phyloP scores from a whole-genome alignment of 2,113 vertebrate genomes.

The Hemiscyllium ocellatum region DNA sequence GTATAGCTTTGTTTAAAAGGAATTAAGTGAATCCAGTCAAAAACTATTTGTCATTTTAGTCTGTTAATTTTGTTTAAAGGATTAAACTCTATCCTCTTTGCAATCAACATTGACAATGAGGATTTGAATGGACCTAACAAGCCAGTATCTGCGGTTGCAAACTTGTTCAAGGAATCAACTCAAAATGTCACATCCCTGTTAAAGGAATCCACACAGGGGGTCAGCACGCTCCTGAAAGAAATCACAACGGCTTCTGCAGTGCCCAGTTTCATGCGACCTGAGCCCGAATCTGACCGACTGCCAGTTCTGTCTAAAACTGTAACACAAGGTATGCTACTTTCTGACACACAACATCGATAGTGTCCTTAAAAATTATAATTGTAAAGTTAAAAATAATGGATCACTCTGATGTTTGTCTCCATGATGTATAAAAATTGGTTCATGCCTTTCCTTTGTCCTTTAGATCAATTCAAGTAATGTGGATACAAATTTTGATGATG shows the following conservation, averaged over 20 bases:
- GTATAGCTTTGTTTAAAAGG: neutral
- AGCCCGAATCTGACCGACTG: constrained; percentile 74
- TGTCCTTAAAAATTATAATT: neutral
- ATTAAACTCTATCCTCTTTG: constrained; percentile 94
- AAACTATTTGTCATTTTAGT: neutral
- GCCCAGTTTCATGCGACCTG: constrained; percentile 70
- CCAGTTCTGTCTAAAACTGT: constrained; percentile 68
- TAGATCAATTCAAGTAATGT: too few species aligned
- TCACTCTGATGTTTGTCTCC: too few species aligned
- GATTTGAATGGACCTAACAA: constrained; percentile 82
- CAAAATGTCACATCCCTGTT: constrained; percentile 87
- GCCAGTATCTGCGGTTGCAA: constrained; percentile 65
- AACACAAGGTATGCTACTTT: neutral
- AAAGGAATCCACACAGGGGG: constrained; percentile 90
- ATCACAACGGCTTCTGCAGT: constrained; percentile 80
- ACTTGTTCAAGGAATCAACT: constrained; percentile 89
- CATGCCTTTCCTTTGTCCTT: too few species aligned
- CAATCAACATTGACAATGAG: constrained; percentile 94
- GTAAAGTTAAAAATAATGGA: neutral
- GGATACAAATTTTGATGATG: too few species aligned
- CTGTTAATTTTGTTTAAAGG: constrained; percentile 55
- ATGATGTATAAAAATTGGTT: too few species aligned
- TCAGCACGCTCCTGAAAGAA: constrained; percentile 85
- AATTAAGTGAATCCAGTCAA: neutral
- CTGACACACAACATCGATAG: neutral